Base-by-base conservation (phyloP, 2,888 invertebrate genomes). In the Dione vanillae region DNA sequence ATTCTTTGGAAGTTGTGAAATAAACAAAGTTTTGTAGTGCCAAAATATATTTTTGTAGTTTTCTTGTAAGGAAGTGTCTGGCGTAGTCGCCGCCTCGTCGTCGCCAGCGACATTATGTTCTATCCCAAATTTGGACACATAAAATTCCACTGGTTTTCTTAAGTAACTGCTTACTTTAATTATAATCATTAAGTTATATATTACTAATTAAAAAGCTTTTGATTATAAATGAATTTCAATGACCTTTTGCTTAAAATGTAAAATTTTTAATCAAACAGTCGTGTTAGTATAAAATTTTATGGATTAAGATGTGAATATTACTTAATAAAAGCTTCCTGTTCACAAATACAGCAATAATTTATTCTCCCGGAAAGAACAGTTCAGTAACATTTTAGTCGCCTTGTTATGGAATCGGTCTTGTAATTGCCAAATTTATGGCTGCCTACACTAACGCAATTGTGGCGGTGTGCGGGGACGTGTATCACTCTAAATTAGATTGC, bases 371-470 rank as follows among this genome's bases (percentile, higher is more conserved):
- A 41, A 27, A 64, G 64, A 45, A 45, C 19, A 56, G 11, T 41
- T 16, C 67, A 74, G 79, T 83, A 75, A 70, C 89, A 89, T 90
- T 83, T 88, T 92, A 90, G 71, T 75, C 72, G 76, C 67, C 78
- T 79, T 83, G 82, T 85, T 85, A 86, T 86, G 83, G 87, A 85
- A 90, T 88, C 83, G 82, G 81, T 85, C 72, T 80, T 83, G 90
- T 92, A 92, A 92, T 92, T 92, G 90, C 85, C 88, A 87, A 92
- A 92, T 92, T 92, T 92, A 92, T 91, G 84, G 86, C 88, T 80
- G 86, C 90, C 90, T 81, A 83, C 85, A 86, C 86, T 90, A 92
- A 91, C 88, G 87, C 86, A 89, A 91, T 92, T 92, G 91, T 84
- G 92, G 91, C 78, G 82, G 81, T 81, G 79, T 82, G 82, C 84